phyloP scores from a whole-genome alignment of 2,888 invertebrate genomes.

The Drosophila paracracens region DNA sequence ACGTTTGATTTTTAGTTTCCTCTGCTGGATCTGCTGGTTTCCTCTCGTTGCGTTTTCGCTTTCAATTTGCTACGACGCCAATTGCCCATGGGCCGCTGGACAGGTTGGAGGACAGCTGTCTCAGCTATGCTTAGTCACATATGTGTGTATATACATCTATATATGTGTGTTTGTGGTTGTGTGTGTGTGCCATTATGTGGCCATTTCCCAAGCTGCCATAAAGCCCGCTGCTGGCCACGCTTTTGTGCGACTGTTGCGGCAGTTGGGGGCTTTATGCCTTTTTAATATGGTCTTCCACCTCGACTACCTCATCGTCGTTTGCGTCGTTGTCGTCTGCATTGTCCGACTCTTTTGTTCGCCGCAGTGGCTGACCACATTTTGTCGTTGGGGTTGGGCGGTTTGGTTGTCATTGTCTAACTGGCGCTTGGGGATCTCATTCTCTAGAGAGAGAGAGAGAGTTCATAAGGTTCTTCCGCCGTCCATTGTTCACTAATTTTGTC shows the following conservation, averaged over 20 bases:
- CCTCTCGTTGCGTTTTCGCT: slow-evolving; percentile 64
- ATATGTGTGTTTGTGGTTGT: not conserved
- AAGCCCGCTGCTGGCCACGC: slow-evolving; percentile 46
- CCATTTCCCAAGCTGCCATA: slow-evolving; percentile 66
- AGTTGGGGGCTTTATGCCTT: slow-evolving; percentile 60
- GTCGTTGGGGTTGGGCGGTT: slow-evolving; percentile 43
- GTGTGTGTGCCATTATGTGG: slow-evolving; percentile 68
- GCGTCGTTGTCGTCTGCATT: slow-evolving; percentile 24
- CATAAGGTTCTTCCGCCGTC: slow-evolving; percentile 68
- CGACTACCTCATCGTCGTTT: slow-evolving; percentile 57
- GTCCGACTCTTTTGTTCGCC: slow-evolving; percentile 73
- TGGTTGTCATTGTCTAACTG: slow-evolving; percentile 48
- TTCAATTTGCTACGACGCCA: slow-evolving; percentile 73
- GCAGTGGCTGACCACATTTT: slow-evolving; percentile 77
- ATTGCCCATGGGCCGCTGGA: slow-evolving; percentile 61
- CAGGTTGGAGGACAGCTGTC: slow-evolving; percentile 47
- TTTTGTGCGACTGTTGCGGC: slow-evolving; percentile 59
- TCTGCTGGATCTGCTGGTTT: slow-evolving; percentile 38
- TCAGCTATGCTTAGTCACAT: slow-evolving; percentile 39
- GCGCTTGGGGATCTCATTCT: slow-evolving; percentile 64
- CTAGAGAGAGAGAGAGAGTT: slow-evolving; percentile 60
- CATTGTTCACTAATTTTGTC: slow-evolving; percentile 82
- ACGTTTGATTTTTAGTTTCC: slow-evolving; percentile 61
- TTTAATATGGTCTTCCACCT: slow-evolving; percentile 65
- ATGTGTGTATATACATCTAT: not conserved